These are phyloP conservation scores for Capra hircus DNA, from an alignment of 2,113 vertebrate species.

Conservation along the genomic window DNA sequence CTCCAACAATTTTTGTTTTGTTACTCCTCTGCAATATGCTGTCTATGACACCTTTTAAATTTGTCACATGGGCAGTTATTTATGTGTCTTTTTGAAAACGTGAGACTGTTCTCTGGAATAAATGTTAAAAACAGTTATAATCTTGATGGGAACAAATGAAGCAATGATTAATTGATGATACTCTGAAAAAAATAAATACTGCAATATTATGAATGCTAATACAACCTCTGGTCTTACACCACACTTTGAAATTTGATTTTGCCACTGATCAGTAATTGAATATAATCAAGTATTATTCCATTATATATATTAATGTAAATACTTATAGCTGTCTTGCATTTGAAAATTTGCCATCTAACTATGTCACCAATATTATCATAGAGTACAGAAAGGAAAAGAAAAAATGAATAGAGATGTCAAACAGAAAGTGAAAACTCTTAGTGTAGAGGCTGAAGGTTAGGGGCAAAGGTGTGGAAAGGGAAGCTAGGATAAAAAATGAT, in stretches of 20 bases:
- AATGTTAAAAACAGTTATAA: neutral
- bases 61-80: neutral
- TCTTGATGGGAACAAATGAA: neutral
- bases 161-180: neutral
- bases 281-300: neutral
- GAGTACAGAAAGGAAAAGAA: neutral
- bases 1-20: neutral
- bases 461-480: neutral
- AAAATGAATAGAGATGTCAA: neutral
- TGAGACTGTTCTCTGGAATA: neutral
- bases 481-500: neutral
- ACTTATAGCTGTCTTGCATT: neutral
- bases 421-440: neutral
- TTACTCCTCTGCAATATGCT: neutral
- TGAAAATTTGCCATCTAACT: neutral
- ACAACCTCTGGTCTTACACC: neutral
- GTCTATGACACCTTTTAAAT: neutral
- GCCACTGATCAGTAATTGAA: neutral
- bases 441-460: neutral
- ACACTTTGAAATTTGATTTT: neutral
- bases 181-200: neutral
- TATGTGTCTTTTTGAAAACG: neutral
- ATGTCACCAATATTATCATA: neutral
- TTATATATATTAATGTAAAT: neutral
- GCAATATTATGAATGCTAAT: neutral